Evolutionary conservation across 1,140 invertebrate species (phyloP), one percentile per base, ranked within the genome.

Genomic region (Scylla paramamosain): DNA sequence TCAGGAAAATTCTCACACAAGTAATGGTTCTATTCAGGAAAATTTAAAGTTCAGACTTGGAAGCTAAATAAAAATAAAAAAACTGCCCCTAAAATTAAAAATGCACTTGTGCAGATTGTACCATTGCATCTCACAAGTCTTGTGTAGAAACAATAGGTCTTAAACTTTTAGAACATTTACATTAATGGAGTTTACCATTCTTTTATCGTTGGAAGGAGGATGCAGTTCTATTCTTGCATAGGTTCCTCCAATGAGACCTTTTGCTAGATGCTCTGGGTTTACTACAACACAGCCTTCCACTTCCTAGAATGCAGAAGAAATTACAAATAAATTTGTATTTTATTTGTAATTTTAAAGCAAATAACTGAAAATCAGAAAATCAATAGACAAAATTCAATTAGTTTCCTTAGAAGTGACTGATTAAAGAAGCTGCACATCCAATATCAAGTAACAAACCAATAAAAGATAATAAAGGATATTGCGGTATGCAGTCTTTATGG

Each of bases 191-290:
- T 16, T 25, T 20, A 20, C 20, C 93, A 94, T 94, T 14, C n/a
- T 20, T 77, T 45, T 52, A 31, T 45, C 32, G 10, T 59, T 87
- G 31, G 39, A 12, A 7, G 93, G 87, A 20, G 93, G 87, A 28
- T 90, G 93, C 7, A 94, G 39, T 48, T 94, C 93, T 31, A 94
- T 46, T 28, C 31, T 10, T 31, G 87, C 93, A 83, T 90, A 94
- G 4, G 93, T 94, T 1, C 93, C 93, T 39, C 93, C 93, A 29
- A 45, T 88, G 25, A 94, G n/a, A 46, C 93, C 93, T 46, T 94
- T 94, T 29, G 93, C 93, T 46, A 94, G 87, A 39, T 83, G 86
- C 59, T 94, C 93, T 6, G 93, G 93, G 45, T 94, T 94, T 14
- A 94, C 48, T n/a, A 90, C 87, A 8, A 94, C 87, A 82, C 93